phyloP scores from a whole-genome alignment of 2,888 invertebrate species.

The Cremastinae sp. region DNA sequence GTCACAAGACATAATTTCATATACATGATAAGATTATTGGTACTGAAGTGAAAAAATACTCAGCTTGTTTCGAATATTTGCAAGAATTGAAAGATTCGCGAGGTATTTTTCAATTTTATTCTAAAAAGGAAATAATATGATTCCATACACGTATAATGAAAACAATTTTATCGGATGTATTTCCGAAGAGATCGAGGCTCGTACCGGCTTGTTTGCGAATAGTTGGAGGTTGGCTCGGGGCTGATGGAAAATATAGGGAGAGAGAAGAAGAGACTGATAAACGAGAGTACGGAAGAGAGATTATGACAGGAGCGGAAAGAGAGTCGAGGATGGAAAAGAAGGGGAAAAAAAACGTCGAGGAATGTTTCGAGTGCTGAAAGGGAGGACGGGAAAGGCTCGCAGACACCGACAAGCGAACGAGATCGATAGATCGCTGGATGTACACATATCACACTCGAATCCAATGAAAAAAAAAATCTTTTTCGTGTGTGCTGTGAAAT shows the following conservation, averaged over 20 bases:
- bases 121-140: too few species aligned
- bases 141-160: neutral
- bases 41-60: too few species aligned
- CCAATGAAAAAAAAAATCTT: neutral
- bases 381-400: neutral
- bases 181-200: neutral
- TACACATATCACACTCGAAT: slow-evolving; percentile 7
- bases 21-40: too few species aligned
- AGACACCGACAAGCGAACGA: slow-evolving; percentile 13
- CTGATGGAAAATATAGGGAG: slow-evolving; percentile 40
- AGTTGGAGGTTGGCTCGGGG: neutral
- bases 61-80: too few species aligned
- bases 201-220: neutral
- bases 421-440: slow-evolving; percentile 48
- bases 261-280: slow-evolving; percentile 6
- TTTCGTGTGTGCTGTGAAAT: neutral
- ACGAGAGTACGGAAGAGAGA: slow-evolving; percentile 10
- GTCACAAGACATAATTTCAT: too few species aligned
- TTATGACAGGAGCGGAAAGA: slow-evolving; percentile 6
- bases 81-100: too few species aligned
- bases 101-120: too few species aligned
- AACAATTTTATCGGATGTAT: neutral
- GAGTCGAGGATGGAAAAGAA: too few species aligned
- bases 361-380: too few species aligned
- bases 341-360: slow-evolving; percentile 9